phyloP scores from a whole-genome alignment of 1,140 invertebrate species.

The Microplitis demolitor region DNA sequence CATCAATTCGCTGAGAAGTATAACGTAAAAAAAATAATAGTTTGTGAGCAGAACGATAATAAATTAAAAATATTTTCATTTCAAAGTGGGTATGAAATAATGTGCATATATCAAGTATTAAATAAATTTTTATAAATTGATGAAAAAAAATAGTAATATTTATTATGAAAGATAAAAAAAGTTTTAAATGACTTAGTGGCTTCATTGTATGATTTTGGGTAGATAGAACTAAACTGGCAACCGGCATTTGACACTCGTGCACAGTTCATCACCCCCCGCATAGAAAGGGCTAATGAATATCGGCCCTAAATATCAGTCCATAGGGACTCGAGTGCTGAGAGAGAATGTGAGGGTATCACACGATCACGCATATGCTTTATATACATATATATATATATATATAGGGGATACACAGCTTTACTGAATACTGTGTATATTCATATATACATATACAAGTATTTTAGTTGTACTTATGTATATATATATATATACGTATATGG shows the following conservation, averaged over 20 bases:
- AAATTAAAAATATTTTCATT: no score
- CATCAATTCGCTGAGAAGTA: no score
- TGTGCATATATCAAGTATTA: no score
- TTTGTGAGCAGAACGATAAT: no score
- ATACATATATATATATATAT: conserved; percentile 42
- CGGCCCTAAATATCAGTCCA: conserved; percentile 61
- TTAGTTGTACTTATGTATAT: not conserved
- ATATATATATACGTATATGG: not conserved
- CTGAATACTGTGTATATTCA: conserved; percentile 1
- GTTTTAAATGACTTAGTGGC: not conserved
- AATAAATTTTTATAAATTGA: no score
- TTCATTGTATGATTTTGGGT: not conserved
- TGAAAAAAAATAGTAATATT: not conserved
- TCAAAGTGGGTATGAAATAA: no score
- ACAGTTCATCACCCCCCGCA: conserved; percentile 45
- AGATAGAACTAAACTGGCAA: conserved; percentile 15
- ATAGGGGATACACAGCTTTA: not conserved
- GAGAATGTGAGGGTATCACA: conserved; percentile 22
- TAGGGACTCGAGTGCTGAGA: conserved; percentile 45
- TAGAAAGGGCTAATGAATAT: conserved; percentile 58
- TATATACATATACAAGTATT: not conserved
- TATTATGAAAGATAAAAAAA: not conserved
- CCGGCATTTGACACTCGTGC: conserved; percentile 32
- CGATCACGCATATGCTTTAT: conserved; percentile 55
- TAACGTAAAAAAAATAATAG: no score